Evolutionary conservation across 2,797 vertebrate genomes (phyloP), one percentile per base, ranked within the genome.

Genomic region (Lithobates pipiens): DNA sequence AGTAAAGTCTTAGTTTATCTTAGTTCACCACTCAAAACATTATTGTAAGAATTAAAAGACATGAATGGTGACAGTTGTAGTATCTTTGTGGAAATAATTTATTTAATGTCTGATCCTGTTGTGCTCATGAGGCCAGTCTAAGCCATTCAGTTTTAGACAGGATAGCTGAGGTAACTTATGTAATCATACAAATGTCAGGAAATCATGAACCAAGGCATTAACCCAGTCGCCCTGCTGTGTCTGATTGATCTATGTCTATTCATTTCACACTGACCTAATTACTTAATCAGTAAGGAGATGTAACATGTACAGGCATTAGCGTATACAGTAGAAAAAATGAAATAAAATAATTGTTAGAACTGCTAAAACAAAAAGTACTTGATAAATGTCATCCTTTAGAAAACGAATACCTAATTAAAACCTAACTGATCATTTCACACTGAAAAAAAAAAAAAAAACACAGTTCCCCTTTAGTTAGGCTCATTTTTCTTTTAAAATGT

Each of bases 191-290:
- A 32, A 73, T 72, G 69, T 73, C 80, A 74, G 29, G 39, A 81
- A 72, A 61, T 50, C 54, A 63, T 68, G 90, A 87, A 88, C 88
- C 88, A 82, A 90, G 88, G 89, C 91, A 90, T 89, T 89, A 83
- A 82, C 79, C 86, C 85, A 88, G 73, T 5, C 77, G 86, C 90
- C 89, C 82, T 83, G 75, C 88, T 65, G 88, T 92, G 91, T 88
- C 84, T 94, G 93, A 94, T 90, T 92, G 93, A 93, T 88, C 89
- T 89, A 94, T 93, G 90, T 92, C 91, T 90, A 94, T 94, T 95
- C 93, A 89, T 89, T 95, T 92, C 93, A 93, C 92, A 93, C 86
- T 89, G 91, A 88, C 89, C 90, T 83, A 87, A 91, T 85, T 86
- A 83, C 91, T 83, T 93, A 92, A 92, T 94, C 90, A 90, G 91